Evolutionary conservation across 2,797 vertebrate species (phyloP).

Genomic region (Columba guinea): DNA sequence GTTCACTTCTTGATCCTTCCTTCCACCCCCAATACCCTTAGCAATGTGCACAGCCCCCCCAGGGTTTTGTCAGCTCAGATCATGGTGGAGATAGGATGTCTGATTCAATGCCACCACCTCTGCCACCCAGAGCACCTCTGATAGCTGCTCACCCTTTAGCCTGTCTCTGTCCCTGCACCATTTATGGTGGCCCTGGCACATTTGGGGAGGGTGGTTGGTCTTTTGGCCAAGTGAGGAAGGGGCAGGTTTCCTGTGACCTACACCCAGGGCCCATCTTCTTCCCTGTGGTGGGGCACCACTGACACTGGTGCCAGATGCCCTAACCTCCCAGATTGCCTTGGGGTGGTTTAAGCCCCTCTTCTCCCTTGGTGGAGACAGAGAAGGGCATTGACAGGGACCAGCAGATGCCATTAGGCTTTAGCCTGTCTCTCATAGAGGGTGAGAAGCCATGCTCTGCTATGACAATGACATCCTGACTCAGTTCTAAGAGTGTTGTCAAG

Average conservation of each 20-base stretch:
- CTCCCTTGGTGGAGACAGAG: background rate
- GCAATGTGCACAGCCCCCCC: rapidly evolving
- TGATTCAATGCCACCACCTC: background rate
- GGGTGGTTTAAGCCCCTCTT: background rate
- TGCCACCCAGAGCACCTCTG: background rate
- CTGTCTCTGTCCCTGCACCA: background rate
- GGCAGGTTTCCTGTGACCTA: background rate
- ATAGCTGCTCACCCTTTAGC: background rate
- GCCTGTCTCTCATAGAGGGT: background rate
- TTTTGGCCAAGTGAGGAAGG: background rate
- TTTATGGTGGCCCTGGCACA: background rate
- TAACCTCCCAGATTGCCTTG: background rate
- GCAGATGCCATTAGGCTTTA: background rate
- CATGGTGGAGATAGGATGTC: background rate
- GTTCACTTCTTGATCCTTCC: background rate
- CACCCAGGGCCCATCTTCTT: background rate
- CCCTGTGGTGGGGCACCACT: background rate
- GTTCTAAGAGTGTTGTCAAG: background rate
- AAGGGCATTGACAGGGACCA: background rate
- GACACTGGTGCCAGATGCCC: rapidly evolving
- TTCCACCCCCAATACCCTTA: background rate
- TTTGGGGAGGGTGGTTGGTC: background rate
- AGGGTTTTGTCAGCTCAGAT: background rate
- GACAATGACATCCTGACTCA: background rate
- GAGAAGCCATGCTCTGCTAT: background rate